Conservation (phyloP, 2,797 vertebrate genomes). For the Mus caroli region DNA sequence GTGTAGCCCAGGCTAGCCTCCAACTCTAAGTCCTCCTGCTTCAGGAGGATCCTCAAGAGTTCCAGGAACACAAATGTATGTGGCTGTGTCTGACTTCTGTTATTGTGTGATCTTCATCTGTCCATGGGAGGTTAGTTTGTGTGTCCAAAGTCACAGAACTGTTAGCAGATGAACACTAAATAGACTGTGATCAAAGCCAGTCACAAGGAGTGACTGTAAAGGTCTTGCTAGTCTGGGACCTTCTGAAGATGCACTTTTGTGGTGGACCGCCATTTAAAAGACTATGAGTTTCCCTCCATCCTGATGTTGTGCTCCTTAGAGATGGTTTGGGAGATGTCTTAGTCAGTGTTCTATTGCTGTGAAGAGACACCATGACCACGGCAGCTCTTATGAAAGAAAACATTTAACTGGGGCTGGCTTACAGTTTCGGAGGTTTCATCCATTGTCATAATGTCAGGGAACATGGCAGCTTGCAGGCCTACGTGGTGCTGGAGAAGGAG, state of each 20-base stretch:
- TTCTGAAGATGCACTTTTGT: conserved; percentile 1
- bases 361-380: neutral
- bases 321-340: neutral
- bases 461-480: neutral
- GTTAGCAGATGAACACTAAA: neutral
- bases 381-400: neutral
- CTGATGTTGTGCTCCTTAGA: neutral
- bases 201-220: neutral
- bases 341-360: neutral
- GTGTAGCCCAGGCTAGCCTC: neutral
- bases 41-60: neutral
- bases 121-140: neutral
- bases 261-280: neutral
- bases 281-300: neutral
- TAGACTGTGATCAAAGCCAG: conserved; percentile 7
- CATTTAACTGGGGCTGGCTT: neutral
- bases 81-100: neutral
- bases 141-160: neutral
- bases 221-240: neutral
- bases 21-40: neutral
- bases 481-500: neutral
- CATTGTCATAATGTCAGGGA: neutral
- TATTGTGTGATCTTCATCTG: neutral
- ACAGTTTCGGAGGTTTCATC: neutral
- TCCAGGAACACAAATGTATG: neutral